These are phyloP conservation scores for Forbesichthys agassizii DNA, from an alignment of 2,113 vertebrate species.

Conservation along the genomic window DNA sequence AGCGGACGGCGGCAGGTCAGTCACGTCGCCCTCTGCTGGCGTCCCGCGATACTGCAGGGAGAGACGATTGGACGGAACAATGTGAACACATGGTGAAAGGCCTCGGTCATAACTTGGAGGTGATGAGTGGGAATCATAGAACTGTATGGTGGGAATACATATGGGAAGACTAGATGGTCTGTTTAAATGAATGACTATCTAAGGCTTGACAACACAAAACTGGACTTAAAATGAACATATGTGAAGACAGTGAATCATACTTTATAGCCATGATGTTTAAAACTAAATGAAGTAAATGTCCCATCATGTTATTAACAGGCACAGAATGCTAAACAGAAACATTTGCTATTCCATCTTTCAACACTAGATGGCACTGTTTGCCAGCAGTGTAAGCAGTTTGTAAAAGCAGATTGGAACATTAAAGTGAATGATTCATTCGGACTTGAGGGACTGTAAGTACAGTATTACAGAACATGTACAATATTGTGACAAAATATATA, in stretches of 20 bases:
- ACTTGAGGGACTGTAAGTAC: neutral
- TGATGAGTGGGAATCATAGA: neutral
- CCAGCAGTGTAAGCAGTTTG: too few relatives aligned
- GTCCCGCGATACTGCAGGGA: conserved; percentile 73
- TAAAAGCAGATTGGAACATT: too few relatives aligned
- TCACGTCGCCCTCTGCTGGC: conserved; percentile 63
- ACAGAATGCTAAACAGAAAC: neutral
- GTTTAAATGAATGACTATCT: neutral
- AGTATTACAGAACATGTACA: neutral
- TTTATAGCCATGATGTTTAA: too few relatives aligned
- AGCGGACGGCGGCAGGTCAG: conserved; percentile 79
- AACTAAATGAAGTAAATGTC: neutral
- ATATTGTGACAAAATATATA: neutral
- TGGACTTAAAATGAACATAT: too few relatives aligned
- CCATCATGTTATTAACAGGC: neutral
- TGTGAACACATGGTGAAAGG: neutral
- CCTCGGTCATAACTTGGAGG: neutral
- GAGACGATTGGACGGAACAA: neutral
- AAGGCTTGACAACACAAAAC: too few relatives aligned
- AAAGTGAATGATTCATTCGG: too few relatives aligned
- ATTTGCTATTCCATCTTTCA: conserved; percentile 31
- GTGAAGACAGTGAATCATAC: too few relatives aligned
- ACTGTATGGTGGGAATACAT: conserved; percentile 35
- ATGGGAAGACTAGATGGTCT: conserved; percentile 38
- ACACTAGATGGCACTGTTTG: conserved; percentile 50